Evolutionary conservation across 2,113 vertebrate species (phyloP).

Genomic region (Macrotus californicus): DNA sequence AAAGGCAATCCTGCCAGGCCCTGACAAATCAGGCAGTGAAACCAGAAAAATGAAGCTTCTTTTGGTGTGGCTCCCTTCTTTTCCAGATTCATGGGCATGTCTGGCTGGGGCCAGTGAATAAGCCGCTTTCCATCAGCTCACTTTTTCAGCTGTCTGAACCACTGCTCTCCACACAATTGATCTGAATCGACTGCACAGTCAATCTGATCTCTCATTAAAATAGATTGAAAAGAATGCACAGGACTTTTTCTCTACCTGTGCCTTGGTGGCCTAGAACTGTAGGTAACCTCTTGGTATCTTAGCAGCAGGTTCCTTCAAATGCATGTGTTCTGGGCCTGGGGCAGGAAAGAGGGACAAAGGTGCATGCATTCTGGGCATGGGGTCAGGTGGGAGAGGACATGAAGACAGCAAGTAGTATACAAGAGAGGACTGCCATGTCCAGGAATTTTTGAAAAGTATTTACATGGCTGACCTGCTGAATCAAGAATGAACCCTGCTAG

Average conservation of each 20-base stretch:
- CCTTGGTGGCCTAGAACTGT: not conserved
- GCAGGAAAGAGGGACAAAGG: too few relatives aligned
- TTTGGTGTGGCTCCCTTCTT: not conserved
- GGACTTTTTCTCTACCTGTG: not conserved
- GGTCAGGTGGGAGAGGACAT: fast-evolving
- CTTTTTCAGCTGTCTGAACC: conserved; percentile 24
- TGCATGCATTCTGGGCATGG: not conserved
- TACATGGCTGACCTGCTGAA: not conserved
- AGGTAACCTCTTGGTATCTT: not conserved
- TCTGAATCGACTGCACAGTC: not conserved
- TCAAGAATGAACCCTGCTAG: not conserved
- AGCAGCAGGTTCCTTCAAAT: not conserved
- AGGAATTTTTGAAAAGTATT: not conserved
- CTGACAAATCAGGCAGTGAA: not conserved
- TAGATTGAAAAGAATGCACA: not conserved
- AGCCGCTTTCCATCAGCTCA: not conserved
- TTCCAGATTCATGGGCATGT: not conserved
- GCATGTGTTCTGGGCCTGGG: not conserved
- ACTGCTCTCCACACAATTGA: not conserved
- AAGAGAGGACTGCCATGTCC: not conserved
- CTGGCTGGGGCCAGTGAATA: not conserved
- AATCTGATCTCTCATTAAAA: not conserved
- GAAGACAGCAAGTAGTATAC: not conserved
- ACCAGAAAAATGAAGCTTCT: not conserved
- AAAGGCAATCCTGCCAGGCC: not conserved